Conservation (phyloP, 2,113 vertebrate genomes). For the Hydrolagus affinis region DNA sequence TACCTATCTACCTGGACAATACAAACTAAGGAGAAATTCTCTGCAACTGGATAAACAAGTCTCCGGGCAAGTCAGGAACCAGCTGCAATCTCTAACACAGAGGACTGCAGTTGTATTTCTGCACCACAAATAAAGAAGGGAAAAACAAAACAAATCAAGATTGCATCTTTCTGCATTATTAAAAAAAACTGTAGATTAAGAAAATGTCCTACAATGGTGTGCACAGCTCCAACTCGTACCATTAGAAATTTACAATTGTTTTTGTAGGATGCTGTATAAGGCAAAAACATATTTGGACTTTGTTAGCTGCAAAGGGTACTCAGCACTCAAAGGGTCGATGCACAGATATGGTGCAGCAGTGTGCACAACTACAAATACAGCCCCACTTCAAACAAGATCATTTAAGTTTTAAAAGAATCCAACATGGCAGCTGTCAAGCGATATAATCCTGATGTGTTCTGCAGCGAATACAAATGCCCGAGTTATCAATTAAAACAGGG, state of each 20-base stretch:
- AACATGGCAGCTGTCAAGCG: not conserved
- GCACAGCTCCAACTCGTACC: slow-evolving; percentile 6
- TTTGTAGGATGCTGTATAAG: slow-evolving; percentile 2
- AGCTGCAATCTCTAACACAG: slow-evolving; percentile 23
- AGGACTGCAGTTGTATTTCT: slow-evolving; percentile 30
- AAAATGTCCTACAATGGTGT: not conserved
- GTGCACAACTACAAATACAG: not conserved
- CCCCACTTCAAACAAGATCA: slow-evolving; percentile 5
- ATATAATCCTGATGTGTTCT: not conserved
- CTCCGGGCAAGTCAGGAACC: not conserved
- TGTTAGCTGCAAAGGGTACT: slow-evolving; percentile 28
- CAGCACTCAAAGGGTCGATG: slow-evolving; percentile 28
- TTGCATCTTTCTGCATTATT: not conserved
- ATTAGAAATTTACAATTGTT: not conserved
- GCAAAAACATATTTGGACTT: slow-evolving; percentile 10
- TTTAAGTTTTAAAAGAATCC: not conserved
- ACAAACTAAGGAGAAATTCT: not conserved
- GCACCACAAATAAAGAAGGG: not conserved
- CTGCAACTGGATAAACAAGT: not conserved
- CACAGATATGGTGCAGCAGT: slow-evolving; percentile 14
- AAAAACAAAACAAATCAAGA: not conserved
- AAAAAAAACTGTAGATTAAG: not conserved
- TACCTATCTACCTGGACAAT: not conserved
- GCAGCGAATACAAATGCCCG: not conserved
- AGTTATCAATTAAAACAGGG: not conserved